These are phyloP conservation scores for Sciurus vulgaris DNA, from an alignment of 2,797 vertebrate genomes.

Conservation along the genomic window DNA sequence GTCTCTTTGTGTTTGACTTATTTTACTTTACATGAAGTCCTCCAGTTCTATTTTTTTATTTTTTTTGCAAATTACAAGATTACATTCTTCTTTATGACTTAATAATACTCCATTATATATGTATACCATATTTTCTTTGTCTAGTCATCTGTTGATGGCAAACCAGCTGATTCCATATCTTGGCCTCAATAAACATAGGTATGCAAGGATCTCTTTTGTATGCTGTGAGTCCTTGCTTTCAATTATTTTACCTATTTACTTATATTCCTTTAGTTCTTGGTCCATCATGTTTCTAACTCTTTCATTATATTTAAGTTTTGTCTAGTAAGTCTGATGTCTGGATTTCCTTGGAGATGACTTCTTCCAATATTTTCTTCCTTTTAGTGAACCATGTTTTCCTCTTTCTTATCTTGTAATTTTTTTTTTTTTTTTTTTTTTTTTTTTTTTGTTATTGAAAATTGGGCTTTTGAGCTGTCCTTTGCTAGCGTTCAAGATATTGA, in stretches of 20 bases:
- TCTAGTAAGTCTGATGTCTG: background rate
- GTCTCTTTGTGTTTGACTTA: too few species aligned
- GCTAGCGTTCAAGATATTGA: too few species aligned
- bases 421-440: background rate
- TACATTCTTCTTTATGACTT: background rate
- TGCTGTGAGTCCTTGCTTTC: background rate
- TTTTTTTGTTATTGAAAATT: background rate
- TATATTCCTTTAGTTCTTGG: constrained; percentile 7
- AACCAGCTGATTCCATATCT: background rate
- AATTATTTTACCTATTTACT: background rate
- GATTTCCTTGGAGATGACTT: background rate
- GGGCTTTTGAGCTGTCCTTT: background rate
- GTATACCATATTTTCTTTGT: background rate
- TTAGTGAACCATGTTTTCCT: background rate
- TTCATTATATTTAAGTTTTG: background rate
- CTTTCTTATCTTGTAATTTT: background rate
- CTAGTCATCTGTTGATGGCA: background rate
- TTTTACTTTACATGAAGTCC: background rate
- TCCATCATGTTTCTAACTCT: background rate
- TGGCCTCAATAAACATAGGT: background rate
- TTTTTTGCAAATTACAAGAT: background rate
- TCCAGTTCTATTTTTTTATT: background rate
- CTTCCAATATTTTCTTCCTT: background rate
- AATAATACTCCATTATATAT: background rate
- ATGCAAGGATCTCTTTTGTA: background rate